Percentiles rank a stretch among this genome's conserved stretches.
These are phyloP conservation scores for Heteromyza rotundicornis DNA, from an alignment of 2,888 invertebrate genomes.

Conservation along the genomic window DNA sequence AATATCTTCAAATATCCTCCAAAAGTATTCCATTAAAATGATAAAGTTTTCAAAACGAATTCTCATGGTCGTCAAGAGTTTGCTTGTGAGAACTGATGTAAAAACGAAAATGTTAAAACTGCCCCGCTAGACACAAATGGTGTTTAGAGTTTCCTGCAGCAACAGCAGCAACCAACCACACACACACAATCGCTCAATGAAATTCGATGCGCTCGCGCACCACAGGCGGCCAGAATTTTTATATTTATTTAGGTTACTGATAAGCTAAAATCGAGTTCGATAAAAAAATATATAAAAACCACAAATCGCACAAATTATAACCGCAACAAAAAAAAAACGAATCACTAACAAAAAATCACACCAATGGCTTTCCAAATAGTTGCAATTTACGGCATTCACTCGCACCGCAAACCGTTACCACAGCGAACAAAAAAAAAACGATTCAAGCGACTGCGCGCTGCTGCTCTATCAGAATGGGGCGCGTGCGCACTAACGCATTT, in stretches of 20 bases:
- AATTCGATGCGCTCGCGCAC: neutral
- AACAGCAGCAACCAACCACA: neutral
- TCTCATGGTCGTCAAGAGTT: no score
- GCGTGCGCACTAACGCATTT: constrained; percentile 45
- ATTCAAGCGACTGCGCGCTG: neutral
- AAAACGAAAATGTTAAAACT: no score
- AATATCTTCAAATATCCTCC: no score
- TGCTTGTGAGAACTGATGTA: no score
- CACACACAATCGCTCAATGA: neutral
- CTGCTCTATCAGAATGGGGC: constrained; percentile 1
- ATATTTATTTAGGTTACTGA: constrained; percentile 4
- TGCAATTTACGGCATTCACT: neutral
- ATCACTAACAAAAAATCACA: neutral
- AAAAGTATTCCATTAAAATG: no score
- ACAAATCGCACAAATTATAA: neutral
- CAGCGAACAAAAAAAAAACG: neutral
- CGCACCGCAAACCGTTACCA: neutral
- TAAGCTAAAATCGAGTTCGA: neutral
- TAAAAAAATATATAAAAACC: neutral
- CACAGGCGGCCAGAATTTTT: neutral
- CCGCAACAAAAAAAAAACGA: neutral
- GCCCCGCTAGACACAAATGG: no score
- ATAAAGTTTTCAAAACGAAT: no score
- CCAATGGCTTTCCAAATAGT: neutral
- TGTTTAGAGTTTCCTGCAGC: neutral